These are phyloP conservation scores for Elmis aenea DNA, from an alignment of 2,888 invertebrate genomes.

Conservation along the genomic window DNA sequence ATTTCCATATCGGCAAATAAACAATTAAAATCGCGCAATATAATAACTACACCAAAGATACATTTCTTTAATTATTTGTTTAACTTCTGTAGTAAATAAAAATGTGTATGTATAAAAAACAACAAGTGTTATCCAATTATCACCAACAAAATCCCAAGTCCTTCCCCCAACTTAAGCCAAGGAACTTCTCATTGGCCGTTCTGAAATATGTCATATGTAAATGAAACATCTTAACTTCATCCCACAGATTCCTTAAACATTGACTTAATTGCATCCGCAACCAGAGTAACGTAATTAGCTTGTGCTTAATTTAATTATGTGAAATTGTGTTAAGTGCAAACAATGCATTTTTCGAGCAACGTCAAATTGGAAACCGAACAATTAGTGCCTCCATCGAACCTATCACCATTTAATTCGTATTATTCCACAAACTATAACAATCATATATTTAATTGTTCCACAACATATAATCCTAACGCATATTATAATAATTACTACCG, in stretches of 20 bases:
- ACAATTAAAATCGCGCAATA: too few species aligned
- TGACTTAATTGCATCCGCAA: slow-evolving; percentile 28
- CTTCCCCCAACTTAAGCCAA: slow-evolving; percentile 12
- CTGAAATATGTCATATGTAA: slow-evolving; percentile 31
- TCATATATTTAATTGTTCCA: too few species aligned
- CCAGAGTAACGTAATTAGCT: slow-evolving; percentile 18
- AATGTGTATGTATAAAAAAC: too few species aligned
- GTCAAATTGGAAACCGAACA: slow-evolving; percentile 29
- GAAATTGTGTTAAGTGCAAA: slow-evolving; percentile 7
- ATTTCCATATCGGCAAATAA: too few species aligned
- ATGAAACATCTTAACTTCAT: slow-evolving; percentile 26
- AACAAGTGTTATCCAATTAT: slow-evolving; percentile 25
- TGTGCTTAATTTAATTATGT: slow-evolving; percentile 16
- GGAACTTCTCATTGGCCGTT: slow-evolving; percentile 27
- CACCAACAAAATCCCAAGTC: slow-evolving; percentile 9
- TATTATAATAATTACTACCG: too few species aligned
- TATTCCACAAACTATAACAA: slow-evolving; percentile 9
- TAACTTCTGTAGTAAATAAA: too few species aligned
- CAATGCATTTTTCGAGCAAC: slow-evolving; percentile 27
- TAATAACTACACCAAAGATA: too few species aligned
- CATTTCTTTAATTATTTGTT: too few species aligned
- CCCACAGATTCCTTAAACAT: slow-evolving; percentile 20
- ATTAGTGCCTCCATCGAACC: slow-evolving; percentile 18
- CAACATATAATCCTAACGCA: too few species aligned
- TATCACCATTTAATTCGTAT: slow-evolving; percentile 12